Conservation (phyloP, 2,888 invertebrate genomes). For the Drosophila kuntzei region DNA sequence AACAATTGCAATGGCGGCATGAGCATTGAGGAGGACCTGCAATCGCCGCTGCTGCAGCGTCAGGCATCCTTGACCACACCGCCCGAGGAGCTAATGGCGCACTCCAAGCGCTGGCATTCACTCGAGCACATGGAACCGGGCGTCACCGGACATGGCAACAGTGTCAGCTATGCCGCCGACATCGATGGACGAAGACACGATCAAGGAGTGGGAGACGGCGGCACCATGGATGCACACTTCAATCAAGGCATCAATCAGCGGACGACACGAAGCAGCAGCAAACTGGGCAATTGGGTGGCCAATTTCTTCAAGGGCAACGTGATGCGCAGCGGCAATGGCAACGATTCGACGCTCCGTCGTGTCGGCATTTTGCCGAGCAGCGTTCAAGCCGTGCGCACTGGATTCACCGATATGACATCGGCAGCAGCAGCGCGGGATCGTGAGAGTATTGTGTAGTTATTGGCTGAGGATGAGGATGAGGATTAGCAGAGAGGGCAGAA, state of each 20-base stretch:
- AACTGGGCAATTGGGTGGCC: conserved; percentile 90
- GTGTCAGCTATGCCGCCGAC: conserved; percentile 81
- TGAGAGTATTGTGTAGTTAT: conserved; percentile 85
- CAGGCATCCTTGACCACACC: conserved; percentile 85
- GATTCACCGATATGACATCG: conserved; percentile 83
- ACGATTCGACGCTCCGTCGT: conserved; percentile 84
- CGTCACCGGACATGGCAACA: conserved; percentile 73
- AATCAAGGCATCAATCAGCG: conserved; percentile 48
- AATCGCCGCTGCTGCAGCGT: conserved; percentile 84
- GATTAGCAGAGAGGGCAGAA: conserved; percentile 3
- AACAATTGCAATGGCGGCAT: conserved; percentile 85
- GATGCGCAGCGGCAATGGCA: conserved; percentile 86
- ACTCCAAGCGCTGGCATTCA: conserved; percentile 91
- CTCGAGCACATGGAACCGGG: conserved; percentile 88
- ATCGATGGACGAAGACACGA: conserved; percentile 67
- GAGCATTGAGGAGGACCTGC: conserved; percentile 83
- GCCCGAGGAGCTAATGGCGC: conserved; percentile 85
- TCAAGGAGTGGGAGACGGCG: not conserved
- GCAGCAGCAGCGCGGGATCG: conserved; percentile 81
- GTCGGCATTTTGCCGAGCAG: conserved; percentile 83
- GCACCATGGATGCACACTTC: conserved; percentile 13
- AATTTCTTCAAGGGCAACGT: conserved; percentile 91
- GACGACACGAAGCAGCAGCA: conserved; percentile 42
- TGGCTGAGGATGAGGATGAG: not conserved
- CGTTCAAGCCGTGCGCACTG: conserved; percentile 81